These are phyloP conservation scores for Odontophorus gujanensis DNA, from an alignment of 2,113 vertebrate species.

Conservation along the genomic window DNA sequence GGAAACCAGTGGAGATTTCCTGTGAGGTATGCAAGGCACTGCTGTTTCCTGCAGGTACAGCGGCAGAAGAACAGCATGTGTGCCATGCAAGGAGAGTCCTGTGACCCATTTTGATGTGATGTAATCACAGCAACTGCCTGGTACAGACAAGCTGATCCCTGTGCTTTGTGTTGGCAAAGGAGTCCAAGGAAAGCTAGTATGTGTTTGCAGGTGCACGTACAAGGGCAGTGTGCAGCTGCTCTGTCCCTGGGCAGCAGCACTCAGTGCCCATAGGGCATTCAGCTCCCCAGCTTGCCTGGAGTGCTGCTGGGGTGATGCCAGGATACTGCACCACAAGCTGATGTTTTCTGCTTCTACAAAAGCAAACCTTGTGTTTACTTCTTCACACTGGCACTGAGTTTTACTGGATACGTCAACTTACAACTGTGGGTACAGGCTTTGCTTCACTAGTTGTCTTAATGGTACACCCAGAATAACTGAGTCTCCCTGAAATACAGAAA, in stretches of 20 bases:
- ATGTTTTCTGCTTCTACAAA: background rate
- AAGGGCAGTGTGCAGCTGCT: background rate
- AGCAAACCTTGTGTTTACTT: background rate
- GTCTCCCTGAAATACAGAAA: background rate
- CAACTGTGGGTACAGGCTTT: background rate
- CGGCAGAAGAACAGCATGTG: background rate
- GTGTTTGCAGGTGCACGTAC: fast-evolving
- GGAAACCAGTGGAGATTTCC: background rate
- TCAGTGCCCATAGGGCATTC: background rate
- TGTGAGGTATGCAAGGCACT: background rate
- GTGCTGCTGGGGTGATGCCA: background rate
- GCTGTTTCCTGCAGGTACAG: background rate
- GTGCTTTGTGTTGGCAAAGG: background rate
- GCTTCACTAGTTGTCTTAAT: background rate
- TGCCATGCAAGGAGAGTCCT: fast-evolving
- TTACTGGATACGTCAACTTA: background rate
- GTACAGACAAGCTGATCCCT: background rate
- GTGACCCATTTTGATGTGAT: background rate
- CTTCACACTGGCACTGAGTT: fast-evolving
- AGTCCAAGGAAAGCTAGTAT: background rate
- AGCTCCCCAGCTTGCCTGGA: background rate
- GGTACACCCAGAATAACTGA: background rate
- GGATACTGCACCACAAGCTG: background rate
- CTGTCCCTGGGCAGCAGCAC: background rate
- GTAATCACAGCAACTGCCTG: background rate